Evolutionary conservation across 1,140 invertebrate genomes (phyloP), one percentile per base, ranked within the genome.

Genomic region (Telenomus remus): DNA sequence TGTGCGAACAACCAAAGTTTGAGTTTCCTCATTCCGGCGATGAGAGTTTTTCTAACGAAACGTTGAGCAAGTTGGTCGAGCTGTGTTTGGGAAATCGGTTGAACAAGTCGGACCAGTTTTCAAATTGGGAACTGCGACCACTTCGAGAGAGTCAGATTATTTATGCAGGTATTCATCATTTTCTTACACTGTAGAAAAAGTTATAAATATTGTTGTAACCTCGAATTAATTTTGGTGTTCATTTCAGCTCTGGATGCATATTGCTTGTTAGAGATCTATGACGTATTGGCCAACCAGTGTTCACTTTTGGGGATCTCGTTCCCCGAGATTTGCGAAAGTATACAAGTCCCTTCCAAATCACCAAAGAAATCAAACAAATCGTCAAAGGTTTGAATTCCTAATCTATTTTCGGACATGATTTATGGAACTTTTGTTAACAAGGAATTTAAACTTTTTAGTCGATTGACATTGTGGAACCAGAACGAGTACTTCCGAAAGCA

Each of bases 51-150:
- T 83, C 53, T 27, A 89, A 79, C 69, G 86, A 88, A 53, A 90
- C 92, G 55, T 82, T 96, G 11, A 92, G 92, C 80, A 91, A 92
- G 79, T 85, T 96, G 43, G 94, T 94, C 0, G 89, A 92, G 71
- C 84, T 91, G 13, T 93, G 93, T 82, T 88, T 96, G 72, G 95
- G 94, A 10, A 84, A 90, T 56, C 91, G 91, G 16, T 82, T 97
- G 0, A 90, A 94, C 83, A 97, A 97, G 86, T 89, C 89, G 4
- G 94, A 96, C 84, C 95, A 96, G 78, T 94, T 95, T 88, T 96
- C 94, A 0, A 93, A 96, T 87, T 97, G 95, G 95, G 94, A 95
- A 81, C 89, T 91, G 65, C 89, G 95, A 80, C 95, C 95, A 15
- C 84, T 97, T 16, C 85, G 95, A 59, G 82, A 90, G 42, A 90